phyloP scores from a whole-genome alignment of 2,113 vertebrate genomes.

The Nesoenas mayeri region DNA sequence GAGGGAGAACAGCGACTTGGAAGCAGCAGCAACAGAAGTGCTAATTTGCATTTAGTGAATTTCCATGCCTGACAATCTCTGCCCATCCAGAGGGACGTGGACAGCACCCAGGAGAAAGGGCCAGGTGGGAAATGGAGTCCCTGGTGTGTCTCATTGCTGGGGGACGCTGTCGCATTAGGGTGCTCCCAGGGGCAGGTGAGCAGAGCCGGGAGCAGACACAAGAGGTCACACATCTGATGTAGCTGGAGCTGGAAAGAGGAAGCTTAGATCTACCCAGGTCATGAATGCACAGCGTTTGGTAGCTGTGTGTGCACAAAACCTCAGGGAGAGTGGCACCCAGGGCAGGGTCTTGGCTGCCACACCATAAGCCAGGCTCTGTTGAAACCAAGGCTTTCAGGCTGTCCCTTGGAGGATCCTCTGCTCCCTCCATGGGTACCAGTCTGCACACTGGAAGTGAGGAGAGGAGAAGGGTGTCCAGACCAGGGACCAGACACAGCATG shows the following conservation, averaged over 20 bases:
- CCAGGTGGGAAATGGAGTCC: not conserved
- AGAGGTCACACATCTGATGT: no score
- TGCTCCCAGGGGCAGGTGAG: not conserved
- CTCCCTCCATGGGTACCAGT: not conserved
- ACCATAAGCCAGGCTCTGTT: not conserved
- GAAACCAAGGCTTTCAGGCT: no score
- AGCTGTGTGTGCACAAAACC: not conserved
- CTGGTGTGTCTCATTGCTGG: not conserved
- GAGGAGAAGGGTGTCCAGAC: not conserved
- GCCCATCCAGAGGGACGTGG: not conserved
- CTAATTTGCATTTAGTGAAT: not conserved
- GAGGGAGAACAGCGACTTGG: not conserved
- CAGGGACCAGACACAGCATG: not conserved
- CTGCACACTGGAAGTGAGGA: not conserved
- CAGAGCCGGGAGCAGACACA: no score
- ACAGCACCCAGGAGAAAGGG: not conserved
- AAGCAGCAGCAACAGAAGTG: not conserved
- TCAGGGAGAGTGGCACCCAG: not conserved
- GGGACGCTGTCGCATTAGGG: not conserved
- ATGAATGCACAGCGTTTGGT: not conserved
- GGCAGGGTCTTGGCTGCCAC: not conserved
- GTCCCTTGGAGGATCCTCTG: not conserved
- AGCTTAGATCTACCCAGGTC: no score
- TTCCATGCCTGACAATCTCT: not conserved
- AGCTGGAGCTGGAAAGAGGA: not conserved